Conservation (phyloP, 2,797 vertebrate species). For the Cyprinella venusta region DNA sequence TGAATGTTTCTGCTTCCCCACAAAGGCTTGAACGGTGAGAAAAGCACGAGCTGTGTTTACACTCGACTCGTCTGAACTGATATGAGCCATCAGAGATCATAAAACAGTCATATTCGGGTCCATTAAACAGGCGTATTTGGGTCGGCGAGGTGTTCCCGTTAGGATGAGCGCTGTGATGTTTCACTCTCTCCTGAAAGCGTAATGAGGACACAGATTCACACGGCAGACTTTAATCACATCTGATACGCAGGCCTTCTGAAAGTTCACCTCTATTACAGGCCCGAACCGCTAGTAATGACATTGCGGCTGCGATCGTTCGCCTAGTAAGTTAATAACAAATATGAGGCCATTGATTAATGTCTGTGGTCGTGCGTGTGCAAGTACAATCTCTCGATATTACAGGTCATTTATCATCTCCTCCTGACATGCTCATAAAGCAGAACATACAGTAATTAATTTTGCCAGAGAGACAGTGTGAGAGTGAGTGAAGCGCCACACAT, state of each 20-base stretch:
- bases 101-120: constrained; percentile 32
- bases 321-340: constrained; percentile 80
- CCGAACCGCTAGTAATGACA: constrained; percentile 77
- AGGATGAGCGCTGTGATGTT: constrained; percentile 79
- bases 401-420: constrained; percentile 86
- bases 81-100: constrained; percentile 32
- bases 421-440: constrained; percentile 84
- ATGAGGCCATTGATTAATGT: constrained; percentile 74
- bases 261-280: constrained; percentile 82
- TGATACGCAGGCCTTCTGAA: constrained; percentile 79
- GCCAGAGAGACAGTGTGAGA: constrained; percentile 68
- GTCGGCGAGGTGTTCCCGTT: constrained; percentile 74
- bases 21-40: background rate
- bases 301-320: constrained; percentile 71
- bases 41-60: constrained; percentile 14
- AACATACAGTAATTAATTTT: constrained; percentile 89
- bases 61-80: constrained; percentile 6
- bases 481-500: constrained; percentile 25
- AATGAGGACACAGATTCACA: constrained; percentile 76
- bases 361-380: constrained; percentile 69
- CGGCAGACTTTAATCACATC: constrained; percentile 77
- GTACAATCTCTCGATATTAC: constrained; percentile 77
- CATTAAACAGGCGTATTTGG: constrained; percentile 81
- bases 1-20: background rate
- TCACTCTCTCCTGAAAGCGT: constrained; percentile 74